Evolutionary conservation across 2,113 vertebrate species (phyloP).

Genomic region (Strix aluco): DNA sequence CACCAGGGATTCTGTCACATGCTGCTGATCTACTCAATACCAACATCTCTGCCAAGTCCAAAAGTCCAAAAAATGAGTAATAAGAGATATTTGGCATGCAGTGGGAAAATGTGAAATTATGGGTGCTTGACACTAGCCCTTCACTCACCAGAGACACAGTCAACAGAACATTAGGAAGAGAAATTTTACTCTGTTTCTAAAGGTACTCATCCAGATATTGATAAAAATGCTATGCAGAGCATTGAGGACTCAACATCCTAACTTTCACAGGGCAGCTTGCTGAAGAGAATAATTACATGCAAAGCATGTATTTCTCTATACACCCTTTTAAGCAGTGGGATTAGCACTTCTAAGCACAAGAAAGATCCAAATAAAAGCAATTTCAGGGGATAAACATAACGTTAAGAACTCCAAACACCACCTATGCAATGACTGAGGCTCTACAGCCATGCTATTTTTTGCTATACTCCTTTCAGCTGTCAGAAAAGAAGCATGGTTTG

Average conservation of each 20-base stretch:
- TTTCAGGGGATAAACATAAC: slow-evolving; percentile 40
- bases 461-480: neutral
- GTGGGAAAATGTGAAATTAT: neutral
- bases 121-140: neutral
- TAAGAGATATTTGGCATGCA: neutral
- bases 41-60: neutral
- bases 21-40: neutral
- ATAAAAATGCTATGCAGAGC: neutral
- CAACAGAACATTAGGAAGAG: neutral
- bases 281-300: slow-evolving; percentile 35
- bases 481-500: neutral
- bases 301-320: slow-evolving; percentile 8
- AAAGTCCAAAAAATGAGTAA: neutral
- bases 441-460: neutral
- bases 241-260: neutral
- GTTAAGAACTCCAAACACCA: neutral
- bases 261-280: neutral
- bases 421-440: neutral
- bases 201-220: neutral
- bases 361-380: slow-evolving; percentile 52
- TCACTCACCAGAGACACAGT: neutral
- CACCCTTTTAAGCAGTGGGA: slow-evolving; percentile 35
- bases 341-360: slow-evolving; percentile 32
- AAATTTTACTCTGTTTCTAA: neutral
- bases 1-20: neutral